These are phyloP conservation scores for Coccyzus lansbergi DNA, from an alignment of 2,797 vertebrate species.

Conservation along the genomic window DNA sequence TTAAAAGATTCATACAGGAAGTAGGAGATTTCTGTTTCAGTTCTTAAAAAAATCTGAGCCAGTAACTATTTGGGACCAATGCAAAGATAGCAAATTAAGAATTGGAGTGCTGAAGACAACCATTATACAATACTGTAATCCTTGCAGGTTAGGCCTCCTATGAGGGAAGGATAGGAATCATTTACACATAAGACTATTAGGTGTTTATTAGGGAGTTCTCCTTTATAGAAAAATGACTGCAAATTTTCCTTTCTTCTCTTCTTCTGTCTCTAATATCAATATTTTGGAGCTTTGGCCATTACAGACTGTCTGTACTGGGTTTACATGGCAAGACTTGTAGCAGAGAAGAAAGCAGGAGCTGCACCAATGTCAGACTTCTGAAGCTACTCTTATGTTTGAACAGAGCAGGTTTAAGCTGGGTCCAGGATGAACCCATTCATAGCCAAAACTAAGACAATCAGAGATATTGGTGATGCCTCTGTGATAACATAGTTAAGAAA, in stretches of 20 bases:
- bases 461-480: background rate
- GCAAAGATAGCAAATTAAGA: no score
- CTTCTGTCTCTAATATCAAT: background rate
- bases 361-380: background rate
- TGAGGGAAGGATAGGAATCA: no score
- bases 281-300: background rate
- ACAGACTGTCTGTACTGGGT: background rate
- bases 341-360: background rate
- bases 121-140: no score
- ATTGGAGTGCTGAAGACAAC: no score
- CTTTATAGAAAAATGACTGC: background rate
- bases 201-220: no score
- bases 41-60: no score
- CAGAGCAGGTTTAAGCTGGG: background rate
- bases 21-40: no score
- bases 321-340: background rate
- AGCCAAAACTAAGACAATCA: background rate
- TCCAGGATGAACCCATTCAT: background rate
- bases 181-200: no score
- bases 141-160: no score
- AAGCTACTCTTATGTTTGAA: background rate
- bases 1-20: no score
- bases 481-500: background rate
- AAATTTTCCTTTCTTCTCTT: background rate
- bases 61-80: no score